Conservation (phyloP, 2,797 vertebrate genomes). For the Avahi laniger region DNA sequence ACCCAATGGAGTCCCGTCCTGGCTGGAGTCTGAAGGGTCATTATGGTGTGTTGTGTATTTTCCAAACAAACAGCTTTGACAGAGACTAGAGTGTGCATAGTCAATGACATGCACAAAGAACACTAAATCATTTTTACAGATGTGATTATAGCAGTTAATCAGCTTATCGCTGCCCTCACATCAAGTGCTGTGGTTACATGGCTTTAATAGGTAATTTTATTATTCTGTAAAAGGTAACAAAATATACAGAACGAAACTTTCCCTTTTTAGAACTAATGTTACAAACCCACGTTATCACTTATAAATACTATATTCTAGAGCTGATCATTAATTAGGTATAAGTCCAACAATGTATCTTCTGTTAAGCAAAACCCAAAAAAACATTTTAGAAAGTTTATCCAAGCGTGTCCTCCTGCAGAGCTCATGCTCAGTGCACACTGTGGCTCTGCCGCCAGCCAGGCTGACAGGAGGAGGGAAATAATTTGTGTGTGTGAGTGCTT, state of each 20-base stretch:
- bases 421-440: conserved; percentile 20
- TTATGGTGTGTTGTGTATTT: conserved; percentile 49
- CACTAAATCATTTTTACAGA: conserved; percentile 87
- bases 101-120: conserved; percentile 66
- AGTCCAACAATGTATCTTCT: conserved; percentile 65
- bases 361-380: not conserved
- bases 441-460: conserved; percentile 32
- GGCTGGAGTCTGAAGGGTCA: conserved; percentile 74
- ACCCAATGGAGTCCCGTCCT: conserved; percentile 73
- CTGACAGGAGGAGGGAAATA: conserved; percentile 13
- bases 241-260: conserved; percentile 94
- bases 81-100: conserved; percentile 70
- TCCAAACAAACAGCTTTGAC: conserved; percentile 77
- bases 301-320: conserved; percentile 92
- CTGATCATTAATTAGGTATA: conserved; percentile 83
- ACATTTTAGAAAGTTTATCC: not conserved
- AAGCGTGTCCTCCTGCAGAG: conserved; percentile 26
- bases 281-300: conserved; percentile 84
- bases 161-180: not conserved
- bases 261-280: conserved; percentile 88
- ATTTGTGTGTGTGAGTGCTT: not conserved
- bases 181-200: conserved; percentile 77
- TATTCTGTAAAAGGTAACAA: conserved; percentile 90
- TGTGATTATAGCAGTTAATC: conserved; percentile 83
- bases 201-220: conserved; percentile 85